Evolutionary conservation across 2,113 vertebrate genomes (phyloP), one percentile per base, ranked within the genome.

Genomic region (Tyto alba): DNA sequence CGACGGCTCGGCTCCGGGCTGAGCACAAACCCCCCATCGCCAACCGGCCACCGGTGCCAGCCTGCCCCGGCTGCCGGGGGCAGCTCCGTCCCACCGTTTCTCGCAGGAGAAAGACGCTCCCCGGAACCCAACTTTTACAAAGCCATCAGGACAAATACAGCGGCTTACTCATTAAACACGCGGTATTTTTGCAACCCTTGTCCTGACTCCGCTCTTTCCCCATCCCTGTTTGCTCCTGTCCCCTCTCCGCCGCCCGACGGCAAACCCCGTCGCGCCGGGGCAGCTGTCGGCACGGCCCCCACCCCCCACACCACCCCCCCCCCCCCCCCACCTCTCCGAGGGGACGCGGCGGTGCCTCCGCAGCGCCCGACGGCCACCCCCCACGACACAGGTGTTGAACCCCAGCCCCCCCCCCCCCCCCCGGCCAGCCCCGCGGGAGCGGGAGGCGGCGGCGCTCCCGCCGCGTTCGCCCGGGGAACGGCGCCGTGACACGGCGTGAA

Each of bases 141-240:
- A 88, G 85, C 76, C 90, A 71, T 40, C 72, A 11, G 41, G 68
- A 23, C 86, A 92, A 93, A 90, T 19, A 43, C 25, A 40, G 83
- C 60, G 23, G 92, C 89, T 95, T 94, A 95, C 72, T 95, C 62
- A 94, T 95, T 95, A 96, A 97, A 90, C 93, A 38, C 79, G 22
- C 41, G 26, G 59, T 38, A 62, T 84, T 93, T 83, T 10, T 77
- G 76, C 91, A 95, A 93, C 83, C 79, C 96, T 88, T 90, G 92
- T 62, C 81, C 94, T 83, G 67, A 40, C 94, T 52, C 67, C 23
- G 36, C 71, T 95, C 79, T 90, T 95, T 90, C 92, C 88, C 85
- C 94, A 90, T 85, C 85, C 68, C 90, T 43, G 78, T 78, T 74
- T 69, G 92, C 53, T 78, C 67, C 73, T 53, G 62, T 11, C 34